Percentiles rank a stretch among this genome's conserved stretches.
Conservation (phyloP, 2,888 invertebrate species). For the Iphiclides podalirius region DNA sequence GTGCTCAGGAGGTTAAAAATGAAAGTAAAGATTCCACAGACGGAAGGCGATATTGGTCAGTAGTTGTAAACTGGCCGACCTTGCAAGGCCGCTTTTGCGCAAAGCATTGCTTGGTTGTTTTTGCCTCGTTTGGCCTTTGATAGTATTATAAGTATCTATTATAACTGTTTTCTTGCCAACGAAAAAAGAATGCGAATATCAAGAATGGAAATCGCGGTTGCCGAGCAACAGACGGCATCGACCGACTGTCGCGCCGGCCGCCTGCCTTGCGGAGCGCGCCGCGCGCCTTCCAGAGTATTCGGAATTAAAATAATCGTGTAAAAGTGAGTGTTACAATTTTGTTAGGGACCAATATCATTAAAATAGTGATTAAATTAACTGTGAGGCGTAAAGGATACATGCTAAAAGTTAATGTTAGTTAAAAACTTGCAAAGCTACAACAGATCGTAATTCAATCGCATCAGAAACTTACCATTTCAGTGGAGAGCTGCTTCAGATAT, state of each 20-base stretch:
- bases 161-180: not conserved
- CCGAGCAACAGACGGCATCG: slow-evolving; percentile 52
- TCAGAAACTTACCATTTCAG: slow-evolving; percentile 66
- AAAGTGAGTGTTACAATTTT: slow-evolving; percentile 19
- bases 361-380: not conserved
- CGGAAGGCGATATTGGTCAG: slow-evolving; percentile 13
- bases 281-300: slow-evolving; percentile 47
- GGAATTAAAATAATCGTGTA: slow-evolving; percentile 38
- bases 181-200: not conserved
- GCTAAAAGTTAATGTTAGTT: not conserved
- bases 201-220: slow-evolving; percentile 39
- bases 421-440: not conserved
- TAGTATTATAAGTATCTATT: not conserved
- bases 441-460: too few relatives aligned
- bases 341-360: not conserved
- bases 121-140: too few relatives aligned
- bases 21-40: slow-evolving; percentile 21
- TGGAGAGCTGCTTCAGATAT: slow-evolving; percentile 73
- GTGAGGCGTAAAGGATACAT: not conserved
- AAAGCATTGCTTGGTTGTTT: slow-evolving; percentile 8
- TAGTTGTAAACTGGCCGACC: slow-evolving; percentile 8
- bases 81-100: slow-evolving; percentile 10
- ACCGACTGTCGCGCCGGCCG: slow-evolving; percentile 31
- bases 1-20: slow-evolving; percentile 1
- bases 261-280: slow-evolving; percentile 5